Evolutionary conservation across 2,113 vertebrate genomes (phyloP).

Genomic region (Piaya cayana): DNA sequence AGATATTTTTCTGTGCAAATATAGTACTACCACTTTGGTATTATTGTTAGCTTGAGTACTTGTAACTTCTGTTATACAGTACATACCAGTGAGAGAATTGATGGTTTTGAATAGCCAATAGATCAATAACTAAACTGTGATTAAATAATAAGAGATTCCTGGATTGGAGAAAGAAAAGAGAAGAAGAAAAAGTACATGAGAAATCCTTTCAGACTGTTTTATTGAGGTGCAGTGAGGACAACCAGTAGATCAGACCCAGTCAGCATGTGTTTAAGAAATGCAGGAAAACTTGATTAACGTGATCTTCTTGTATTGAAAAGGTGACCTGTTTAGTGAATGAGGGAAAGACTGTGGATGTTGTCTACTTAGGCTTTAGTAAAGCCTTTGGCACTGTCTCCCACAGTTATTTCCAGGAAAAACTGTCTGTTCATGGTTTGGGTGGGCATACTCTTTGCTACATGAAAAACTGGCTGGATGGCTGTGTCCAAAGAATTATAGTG

Average conservation of each 20-base stretch:
- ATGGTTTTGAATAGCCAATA: background rate
- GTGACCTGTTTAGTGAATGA: too few species aligned
- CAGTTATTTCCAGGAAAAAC: too few species aligned
- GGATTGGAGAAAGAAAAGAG: background rate
- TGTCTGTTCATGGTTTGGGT: background rate
- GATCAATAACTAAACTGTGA: background rate
- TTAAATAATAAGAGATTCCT: background rate
- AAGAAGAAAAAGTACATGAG: background rate
- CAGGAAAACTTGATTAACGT: too few species aligned
- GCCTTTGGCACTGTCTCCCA: too few species aligned
- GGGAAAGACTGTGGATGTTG: too few species aligned
- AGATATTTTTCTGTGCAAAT: background rate
- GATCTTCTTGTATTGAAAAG: too few species aligned
- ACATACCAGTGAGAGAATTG: background rate
- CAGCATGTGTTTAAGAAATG: background rate
- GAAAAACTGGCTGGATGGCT: background rate
- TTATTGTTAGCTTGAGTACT: background rate
- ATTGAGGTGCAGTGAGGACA: background rate
- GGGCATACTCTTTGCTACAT: rapidly evolving
- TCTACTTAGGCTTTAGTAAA: too few species aligned
- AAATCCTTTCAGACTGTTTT: background rate
- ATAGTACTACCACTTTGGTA: background rate
- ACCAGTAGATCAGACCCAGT: background rate
- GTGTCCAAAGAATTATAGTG: background rate
- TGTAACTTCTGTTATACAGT: background rate